Evolutionary conservation across 2,888 invertebrate genomes (phyloP).

Genomic region (Xanthorhoe designata): DNA sequence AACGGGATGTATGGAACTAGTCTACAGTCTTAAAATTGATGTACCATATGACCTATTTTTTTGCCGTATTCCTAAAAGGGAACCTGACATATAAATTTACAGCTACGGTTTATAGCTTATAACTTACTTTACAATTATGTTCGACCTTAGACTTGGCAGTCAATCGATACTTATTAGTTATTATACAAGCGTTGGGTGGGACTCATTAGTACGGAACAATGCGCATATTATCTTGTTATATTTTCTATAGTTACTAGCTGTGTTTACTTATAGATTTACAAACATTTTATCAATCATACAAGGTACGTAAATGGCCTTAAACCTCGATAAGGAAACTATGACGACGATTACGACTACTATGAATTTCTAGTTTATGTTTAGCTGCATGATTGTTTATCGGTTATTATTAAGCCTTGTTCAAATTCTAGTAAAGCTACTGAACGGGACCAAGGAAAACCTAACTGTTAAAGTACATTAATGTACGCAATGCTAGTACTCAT

Average conservation of each 20-base stretch:
- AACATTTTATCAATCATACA: slow-evolving; percentile 13
- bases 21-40: slow-evolving; percentile 35
- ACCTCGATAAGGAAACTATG: slow-evolving; percentile 20
- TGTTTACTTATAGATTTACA: slow-evolving; percentile 9
- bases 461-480: slow-evolving; percentile 35
- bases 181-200: slow-evolving; percentile 51
- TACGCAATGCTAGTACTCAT: slow-evolving; percentile 34
- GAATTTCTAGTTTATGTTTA: slow-evolving; percentile 26
- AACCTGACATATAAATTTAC: not conserved
- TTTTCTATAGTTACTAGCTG: slow-evolving; percentile 20
- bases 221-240: slow-evolving; percentile 44
- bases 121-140: not conserved
- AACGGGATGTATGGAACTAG: slow-evolving; percentile 40
- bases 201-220: slow-evolving; percentile 55
- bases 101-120: not conserved
- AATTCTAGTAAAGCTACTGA: slow-evolving; percentile 30
- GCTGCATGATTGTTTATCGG: slow-evolving; percentile 29
- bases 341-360: slow-evolving; percentile 6
- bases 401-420: slow-evolving; percentile 13
- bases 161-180: slow-evolving; percentile 54
- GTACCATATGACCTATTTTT: slow-evolving; percentile 39
- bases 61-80: not conserved
- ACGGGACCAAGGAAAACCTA: slow-evolving; percentile 32
- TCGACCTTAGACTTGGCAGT: slow-evolving; percentile 54
- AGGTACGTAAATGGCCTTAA: slow-evolving; percentile 10